Percentiles rank a stretch among this genome's conserved stretches.
These are phyloP conservation scores for Selene dorsalis DNA, from an alignment of 2,797 vertebrate species.

Conservation along the genomic window DNA sequence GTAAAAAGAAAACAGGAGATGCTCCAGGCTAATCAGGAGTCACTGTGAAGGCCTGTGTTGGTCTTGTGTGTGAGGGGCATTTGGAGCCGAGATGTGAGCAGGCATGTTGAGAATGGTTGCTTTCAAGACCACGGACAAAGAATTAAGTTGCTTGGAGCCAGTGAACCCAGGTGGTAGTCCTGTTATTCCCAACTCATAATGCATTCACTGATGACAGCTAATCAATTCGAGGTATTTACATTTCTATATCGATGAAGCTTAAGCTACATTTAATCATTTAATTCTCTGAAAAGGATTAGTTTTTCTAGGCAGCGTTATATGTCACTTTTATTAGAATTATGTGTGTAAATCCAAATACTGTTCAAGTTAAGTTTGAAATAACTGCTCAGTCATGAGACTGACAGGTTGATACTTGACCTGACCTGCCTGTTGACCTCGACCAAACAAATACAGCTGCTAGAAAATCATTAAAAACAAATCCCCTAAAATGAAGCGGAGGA, in stretches of 20 bases:
- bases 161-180: slow-evolving; percentile 13
- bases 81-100: slow-evolving; percentile 65
- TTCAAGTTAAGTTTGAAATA: slow-evolving; percentile 24
- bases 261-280: slow-evolving; percentile 42
- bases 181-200: slow-evolving; percentile 44
- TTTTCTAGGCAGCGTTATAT: slow-evolving; percentile 8
- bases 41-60: slow-evolving; percentile 39
- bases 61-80: slow-evolving; percentile 43
- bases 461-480: not conserved
- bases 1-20: slow-evolving; percentile 49
- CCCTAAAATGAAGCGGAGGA: not conserved
- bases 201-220: slow-evolving; percentile 54
- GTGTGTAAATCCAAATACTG: slow-evolving; percentile 3
- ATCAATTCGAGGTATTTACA: slow-evolving; percentile 62
- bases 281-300: slow-evolving; percentile 26
- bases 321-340: slow-evolving; percentile 26
- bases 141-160: slow-evolving; percentile 27
- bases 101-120: slow-evolving; percentile 60
- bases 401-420: slow-evolving; percentile 6
- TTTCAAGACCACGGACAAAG: slow-evolving; percentile 40
- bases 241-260: slow-evolving; percentile 40
- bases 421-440: not conserved
- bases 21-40: slow-evolving; percentile 66
- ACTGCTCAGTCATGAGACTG: not conserved
- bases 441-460: not conserved